phyloP scores from a whole-genome alignment of 2,888 invertebrate genomes.

The Limnephilus auricula region DNA sequence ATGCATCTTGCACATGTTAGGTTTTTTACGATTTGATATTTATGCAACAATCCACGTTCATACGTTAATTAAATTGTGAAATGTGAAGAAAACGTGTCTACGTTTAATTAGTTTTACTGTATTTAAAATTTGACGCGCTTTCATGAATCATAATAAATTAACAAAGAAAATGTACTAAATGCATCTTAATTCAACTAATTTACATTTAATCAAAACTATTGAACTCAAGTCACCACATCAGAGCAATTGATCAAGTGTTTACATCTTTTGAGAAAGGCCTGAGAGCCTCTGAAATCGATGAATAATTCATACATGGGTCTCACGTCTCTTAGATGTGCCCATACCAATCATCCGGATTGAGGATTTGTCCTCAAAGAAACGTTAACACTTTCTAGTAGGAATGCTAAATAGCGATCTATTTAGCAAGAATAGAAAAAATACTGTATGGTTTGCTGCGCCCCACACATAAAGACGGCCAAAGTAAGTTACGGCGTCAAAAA shows the following conservation, averaged over 20 bases:
- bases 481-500: too few relatives aligned
- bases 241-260: neutral
- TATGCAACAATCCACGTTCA: too few relatives aligned
- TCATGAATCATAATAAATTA: neutral
- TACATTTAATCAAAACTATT: neutral
- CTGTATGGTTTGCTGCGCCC: too few relatives aligned
- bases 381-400: neutral
- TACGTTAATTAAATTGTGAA: neutral
- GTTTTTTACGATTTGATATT: too few relatives aligned
- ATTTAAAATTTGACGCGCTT: neutral
- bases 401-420: neutral
- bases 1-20: too few relatives aligned
- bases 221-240: neutral
- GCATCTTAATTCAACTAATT: neutral
- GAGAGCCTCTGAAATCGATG: neutral
- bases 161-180: neutral
- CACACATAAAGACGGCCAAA: too few relatives aligned
- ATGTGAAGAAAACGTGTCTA: neutral
- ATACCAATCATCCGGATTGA: neutral
- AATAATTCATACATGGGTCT: neutral
- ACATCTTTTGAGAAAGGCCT: neutral
- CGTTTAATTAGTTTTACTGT: neutral
- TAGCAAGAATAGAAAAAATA: too few relatives aligned
- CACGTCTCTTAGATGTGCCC: neutral
- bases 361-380: neutral